phyloP scores from a whole-genome alignment of 2,888 invertebrate genomes.

The Catocala sponsa region DNA sequence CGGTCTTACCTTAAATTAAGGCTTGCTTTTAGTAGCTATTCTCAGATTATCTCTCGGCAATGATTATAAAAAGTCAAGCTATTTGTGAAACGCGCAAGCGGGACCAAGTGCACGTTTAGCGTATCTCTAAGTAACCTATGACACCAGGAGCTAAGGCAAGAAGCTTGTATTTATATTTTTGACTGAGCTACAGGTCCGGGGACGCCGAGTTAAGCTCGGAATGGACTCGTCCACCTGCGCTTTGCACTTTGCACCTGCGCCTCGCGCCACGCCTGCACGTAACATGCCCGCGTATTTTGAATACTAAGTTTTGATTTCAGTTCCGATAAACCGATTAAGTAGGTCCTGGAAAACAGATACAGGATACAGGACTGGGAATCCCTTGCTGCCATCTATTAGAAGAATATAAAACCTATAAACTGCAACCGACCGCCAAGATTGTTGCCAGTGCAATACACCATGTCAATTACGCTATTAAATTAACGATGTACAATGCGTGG shows the following conservation, averaged over 20 bases:
- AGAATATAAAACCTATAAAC: neutral
- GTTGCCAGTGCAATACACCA: too few relatives aligned
- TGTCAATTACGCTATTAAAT: too few relatives aligned
- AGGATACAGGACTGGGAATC: neutral
- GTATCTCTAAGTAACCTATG: too few relatives aligned
- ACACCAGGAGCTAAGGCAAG: neutral
- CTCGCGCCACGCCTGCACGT: neutral
- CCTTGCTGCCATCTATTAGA: neutral
- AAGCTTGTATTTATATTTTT: neutral
- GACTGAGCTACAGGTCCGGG: conserved; percentile 2
- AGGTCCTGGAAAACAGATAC: neutral
- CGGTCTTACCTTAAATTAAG: too few relatives aligned
- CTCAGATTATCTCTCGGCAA: too few relatives aligned
- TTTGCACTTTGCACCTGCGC: conserved; percentile 17
- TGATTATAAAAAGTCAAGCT: neutral
- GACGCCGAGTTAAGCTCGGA: neutral
- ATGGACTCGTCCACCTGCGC: conserved; percentile 8
- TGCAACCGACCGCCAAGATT: neutral
- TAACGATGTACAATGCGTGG: too few relatives aligned
- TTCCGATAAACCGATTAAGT: neutral
- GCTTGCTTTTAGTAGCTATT: too few relatives aligned
- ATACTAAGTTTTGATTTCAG: neutral
- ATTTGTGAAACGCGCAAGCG: neutral
- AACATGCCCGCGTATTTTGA: conserved; percentile 1
- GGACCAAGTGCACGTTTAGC: neutral